Base-by-base conservation (phyloP, 30 jellyfish, hydroid and myxozoan species). In the Hydractinia echinata region DNA sequence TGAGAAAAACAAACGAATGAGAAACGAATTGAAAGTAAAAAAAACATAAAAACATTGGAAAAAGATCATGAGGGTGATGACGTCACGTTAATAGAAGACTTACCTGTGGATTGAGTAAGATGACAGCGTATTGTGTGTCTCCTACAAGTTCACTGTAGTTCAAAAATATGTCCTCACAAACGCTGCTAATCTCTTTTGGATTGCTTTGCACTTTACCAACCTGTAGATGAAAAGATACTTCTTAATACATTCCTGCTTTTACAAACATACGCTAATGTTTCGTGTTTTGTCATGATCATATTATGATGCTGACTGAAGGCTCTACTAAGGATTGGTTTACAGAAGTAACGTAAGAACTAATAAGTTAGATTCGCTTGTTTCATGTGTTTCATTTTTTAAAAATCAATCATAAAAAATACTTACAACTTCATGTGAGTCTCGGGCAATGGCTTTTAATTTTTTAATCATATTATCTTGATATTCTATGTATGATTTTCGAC, bases 371-470 rank as follows among this genome's bases (percentile, higher is more conserved):
- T 30, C 44, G 44, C 44, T 30, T 30, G 2, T 30, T 30, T 30
- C 44, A 30, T 2, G 2, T 30, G 44, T 30, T 30, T 30, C 2
- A 30, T 30, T 2, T 30, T 30, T 30, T 2, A 30, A 30, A 30
- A 30, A 30, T 30, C 44, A 5, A 71, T 30, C 16, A 76, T 30
- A 30, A 30, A 30, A n/a, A 19, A 21, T 8, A 8, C 84, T 9
- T 76, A 76, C 84, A 76, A 76, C 20, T 48, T 76, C 84, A 76
- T 76, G 84, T 14, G 84, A 19, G 54, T 76, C 84, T 76, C 49
- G 19, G 82, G 76, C 77, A 54, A 76, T 53, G 20, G 76, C 73
- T 55, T 76, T 76, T 53, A 76, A 76, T 14, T 16, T 44, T 54
- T 55, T 76, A 11, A 76, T 15, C 76, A 76, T 76, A 15, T 54